Evolutionary conservation across 2,113 vertebrate species (phyloP).

Genomic region (Litocranius walleri): DNA sequence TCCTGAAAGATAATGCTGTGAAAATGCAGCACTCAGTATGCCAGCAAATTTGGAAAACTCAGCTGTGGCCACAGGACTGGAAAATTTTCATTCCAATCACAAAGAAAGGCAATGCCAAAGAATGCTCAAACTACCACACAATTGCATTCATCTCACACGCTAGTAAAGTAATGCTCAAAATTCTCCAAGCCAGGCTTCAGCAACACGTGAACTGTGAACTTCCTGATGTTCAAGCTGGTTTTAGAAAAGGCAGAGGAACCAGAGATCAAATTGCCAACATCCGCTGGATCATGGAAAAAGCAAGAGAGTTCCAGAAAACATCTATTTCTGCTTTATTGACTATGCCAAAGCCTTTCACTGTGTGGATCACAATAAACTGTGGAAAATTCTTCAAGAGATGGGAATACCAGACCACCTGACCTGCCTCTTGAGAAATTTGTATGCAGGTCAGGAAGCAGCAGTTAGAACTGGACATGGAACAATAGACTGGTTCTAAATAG

Average conservation of each 20-base stretch:
- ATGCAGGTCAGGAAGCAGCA: neutral
- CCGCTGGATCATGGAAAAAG: neutral
- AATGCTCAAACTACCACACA: neutral
- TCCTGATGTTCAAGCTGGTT: neutral
- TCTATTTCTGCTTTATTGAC: neutral
- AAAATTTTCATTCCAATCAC: neutral
- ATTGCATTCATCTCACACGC: neutral
- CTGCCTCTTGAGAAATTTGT: neutral
- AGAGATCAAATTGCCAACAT: neutral
- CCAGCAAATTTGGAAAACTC: neutral
- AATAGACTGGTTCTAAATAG: neutral
- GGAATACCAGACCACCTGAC: neutral
- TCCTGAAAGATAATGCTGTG: neutral
- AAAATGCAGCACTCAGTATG: neutral
- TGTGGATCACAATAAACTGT: neutral
- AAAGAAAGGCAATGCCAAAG: neutral
- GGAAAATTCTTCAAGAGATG: neutral
- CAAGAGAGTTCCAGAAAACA: neutral
- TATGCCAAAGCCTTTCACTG: neutral
- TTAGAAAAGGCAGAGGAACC: neutral
- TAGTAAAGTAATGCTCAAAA: neutral
- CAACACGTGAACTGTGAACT: accelerated
- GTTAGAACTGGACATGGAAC: neutral
- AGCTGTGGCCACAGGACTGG: neutral
- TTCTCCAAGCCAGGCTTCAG: neutral